A percentile compares a stretch with the other conserved stretches of the same genome.
Conservation (phyloP, 1,140 invertebrate genomes). For the Drosophila kikkawai region DNA sequence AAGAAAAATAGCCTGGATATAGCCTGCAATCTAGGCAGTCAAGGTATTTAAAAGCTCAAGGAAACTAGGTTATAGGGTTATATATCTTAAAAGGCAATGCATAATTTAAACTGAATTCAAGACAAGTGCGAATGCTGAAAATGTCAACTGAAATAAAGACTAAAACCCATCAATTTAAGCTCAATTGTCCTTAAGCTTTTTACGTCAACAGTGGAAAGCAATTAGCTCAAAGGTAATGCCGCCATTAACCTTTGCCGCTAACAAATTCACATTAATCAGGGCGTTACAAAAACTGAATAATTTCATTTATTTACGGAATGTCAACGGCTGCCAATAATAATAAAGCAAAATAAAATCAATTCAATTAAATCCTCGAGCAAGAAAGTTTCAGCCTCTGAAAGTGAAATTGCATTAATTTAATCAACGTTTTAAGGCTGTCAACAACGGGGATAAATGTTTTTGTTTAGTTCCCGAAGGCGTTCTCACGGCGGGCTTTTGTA, state of each 20-base stretch:
- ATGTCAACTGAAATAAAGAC: neutral
- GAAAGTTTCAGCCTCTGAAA: constrained; percentile 13
- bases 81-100: neutral
- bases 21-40: neutral
- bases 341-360: constrained; percentile 39
- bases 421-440: constrained; percentile 62
- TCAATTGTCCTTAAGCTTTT: neutral
- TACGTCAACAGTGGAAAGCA: constrained; percentile 16
- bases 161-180: neutral
- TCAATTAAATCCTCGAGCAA: constrained; percentile 10
- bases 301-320: constrained; percentile 31
- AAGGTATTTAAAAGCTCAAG: neutral
- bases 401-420: constrained; percentile 73
- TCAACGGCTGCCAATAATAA: constrained; percentile 17
- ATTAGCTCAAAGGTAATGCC: constrained; percentile 5
- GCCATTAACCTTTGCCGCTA: constrained; percentile 20
- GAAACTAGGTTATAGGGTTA: neutral
- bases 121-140: neutral
- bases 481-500: neutral
- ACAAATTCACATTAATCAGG: constrained; percentile 17
- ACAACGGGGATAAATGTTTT: neutral
- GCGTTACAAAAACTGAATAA: neutral
- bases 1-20: neutral
- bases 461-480: constrained; percentile 1
- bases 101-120: neutral